Conservation (phyloP, 1,140 invertebrate genomes). For the Augochlora pura region DNA sequence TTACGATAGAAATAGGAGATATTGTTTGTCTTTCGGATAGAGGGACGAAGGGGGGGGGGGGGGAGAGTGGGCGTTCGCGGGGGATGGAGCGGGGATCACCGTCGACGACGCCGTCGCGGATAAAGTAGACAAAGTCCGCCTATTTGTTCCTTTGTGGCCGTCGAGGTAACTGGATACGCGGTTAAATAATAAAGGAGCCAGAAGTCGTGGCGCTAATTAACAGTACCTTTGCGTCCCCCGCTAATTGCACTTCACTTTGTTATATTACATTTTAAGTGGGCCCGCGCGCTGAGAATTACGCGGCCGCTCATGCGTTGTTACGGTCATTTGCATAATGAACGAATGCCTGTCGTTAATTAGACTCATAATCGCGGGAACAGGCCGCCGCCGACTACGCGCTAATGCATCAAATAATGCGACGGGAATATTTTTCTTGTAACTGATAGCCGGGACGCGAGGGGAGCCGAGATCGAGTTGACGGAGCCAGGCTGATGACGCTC, state of each 20-base stretch:
- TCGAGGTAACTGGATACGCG: conserved; percentile 60
- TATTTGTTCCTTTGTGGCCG: conserved; percentile 64
- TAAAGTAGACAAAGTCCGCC: conserved; percentile 58
- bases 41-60: neutral
- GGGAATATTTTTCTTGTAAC: conserved; percentile 7
- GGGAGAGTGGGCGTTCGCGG: no score
- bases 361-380: conserved; percentile 68
- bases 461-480: neutral
- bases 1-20: conserved; percentile 43
- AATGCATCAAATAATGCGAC: conserved; percentile 51
- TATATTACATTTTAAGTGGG: conserved; percentile 66
- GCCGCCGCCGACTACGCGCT: conserved; percentile 51
- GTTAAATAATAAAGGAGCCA: conserved; percentile 65
- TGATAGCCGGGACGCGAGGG: neutral
- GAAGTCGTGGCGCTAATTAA: conserved; percentile 66
- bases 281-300: conserved; percentile 61
- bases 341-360: conserved; percentile 72
- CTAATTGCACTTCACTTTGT: conserved; percentile 69
- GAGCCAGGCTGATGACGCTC: no score
- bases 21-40: conserved; percentile 50
- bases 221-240: conserved; percentile 59
- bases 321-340: conserved; percentile 75
- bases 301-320: conserved; percentile 68
- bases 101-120: conserved; percentile 44
- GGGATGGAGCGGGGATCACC: neutral